phyloP scores from a whole-genome alignment of 2,888 invertebrate species.

The Allophyes oxyacanthae region DNA sequence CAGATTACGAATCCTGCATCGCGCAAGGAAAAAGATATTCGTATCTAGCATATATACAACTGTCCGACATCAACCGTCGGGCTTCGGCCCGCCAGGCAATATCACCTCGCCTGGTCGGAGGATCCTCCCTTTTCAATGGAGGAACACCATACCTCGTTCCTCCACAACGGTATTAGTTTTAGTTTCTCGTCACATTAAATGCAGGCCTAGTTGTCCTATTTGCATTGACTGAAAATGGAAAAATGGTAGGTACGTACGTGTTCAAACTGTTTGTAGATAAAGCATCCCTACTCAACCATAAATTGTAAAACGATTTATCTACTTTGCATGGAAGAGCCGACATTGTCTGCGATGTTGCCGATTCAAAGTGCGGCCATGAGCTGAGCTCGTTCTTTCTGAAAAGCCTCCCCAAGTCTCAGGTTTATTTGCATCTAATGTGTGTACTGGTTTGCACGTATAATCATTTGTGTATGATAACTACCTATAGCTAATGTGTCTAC shows the following conservation, averaged over 20 bases:
- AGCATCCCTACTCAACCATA: constrained; percentile 34
- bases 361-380: constrained; percentile 36
- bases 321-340: constrained; percentile 43
- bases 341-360: constrained; percentile 43
- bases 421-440: constrained; percentile 39
- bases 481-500: no score
- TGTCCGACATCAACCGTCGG: no score
- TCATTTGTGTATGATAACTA: constrained; percentile 12
- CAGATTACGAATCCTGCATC: no score
- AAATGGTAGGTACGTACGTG: constrained; percentile 13
- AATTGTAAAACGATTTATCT: constrained; percentile 55
- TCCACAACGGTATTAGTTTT: no score
- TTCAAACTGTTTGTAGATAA: constrained; percentile 38
- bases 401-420: constrained; percentile 35
- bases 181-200: constrained; percentile 9
- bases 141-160: no score
- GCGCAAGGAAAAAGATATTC: no score
- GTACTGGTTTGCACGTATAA: constrained; percentile 27
- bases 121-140: no score
- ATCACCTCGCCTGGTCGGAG: no score
- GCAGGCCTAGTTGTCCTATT: constrained; percentile 31
- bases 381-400: constrained; percentile 32
- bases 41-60: no score
- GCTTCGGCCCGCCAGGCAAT: no score
- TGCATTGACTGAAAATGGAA: neutral